These are phyloP conservation scores for Falco concolor DNA, from an alignment of 2,797 vertebrate genomes.

Conservation along the genomic window DNA sequence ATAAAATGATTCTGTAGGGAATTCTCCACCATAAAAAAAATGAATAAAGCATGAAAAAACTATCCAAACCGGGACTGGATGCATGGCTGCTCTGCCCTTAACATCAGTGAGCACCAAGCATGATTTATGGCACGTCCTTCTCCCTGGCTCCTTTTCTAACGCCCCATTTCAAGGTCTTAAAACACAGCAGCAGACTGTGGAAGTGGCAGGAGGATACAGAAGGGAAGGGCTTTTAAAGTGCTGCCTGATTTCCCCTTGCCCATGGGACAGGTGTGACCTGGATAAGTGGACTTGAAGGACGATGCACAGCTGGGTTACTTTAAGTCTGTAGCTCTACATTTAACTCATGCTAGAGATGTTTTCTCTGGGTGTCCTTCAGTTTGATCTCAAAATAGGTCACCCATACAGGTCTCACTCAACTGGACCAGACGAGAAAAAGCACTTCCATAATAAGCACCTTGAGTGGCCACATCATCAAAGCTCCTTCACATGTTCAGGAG, in stretches of 20 bases:
- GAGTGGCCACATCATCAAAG: not conserved
- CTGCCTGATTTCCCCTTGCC: constrained; percentile 2
- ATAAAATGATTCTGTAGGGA: not conserved
- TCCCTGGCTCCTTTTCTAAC: not conserved
- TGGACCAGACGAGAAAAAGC: not conserved
- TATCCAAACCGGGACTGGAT: not conserved
- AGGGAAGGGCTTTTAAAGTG: not conserved
- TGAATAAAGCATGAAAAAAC: not conserved
- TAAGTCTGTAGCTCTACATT: not conserved
- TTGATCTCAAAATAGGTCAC: constrained; percentile 17
- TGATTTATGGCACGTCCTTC: not conserved
- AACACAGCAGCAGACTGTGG: not conserved
- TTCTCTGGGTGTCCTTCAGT: not conserved
- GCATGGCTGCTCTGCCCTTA: not conserved
- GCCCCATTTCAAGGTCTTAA: not conserved
- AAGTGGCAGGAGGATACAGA: not conserved
- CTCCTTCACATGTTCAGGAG: not conserved
- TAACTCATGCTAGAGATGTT: not conserved
- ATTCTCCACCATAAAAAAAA: not conserved
- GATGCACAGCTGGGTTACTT: not conserved
- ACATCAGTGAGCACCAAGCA: not conserved
- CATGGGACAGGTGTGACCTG: constrained; percentile 42
- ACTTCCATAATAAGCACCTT: not conserved
- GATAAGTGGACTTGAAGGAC: constrained; percentile 13
- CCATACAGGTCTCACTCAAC: not conserved